These are phyloP conservation scores for Urocolius indicus DNA, from an alignment of 2,113 vertebrate genomes.

Conservation along the genomic window DNA sequence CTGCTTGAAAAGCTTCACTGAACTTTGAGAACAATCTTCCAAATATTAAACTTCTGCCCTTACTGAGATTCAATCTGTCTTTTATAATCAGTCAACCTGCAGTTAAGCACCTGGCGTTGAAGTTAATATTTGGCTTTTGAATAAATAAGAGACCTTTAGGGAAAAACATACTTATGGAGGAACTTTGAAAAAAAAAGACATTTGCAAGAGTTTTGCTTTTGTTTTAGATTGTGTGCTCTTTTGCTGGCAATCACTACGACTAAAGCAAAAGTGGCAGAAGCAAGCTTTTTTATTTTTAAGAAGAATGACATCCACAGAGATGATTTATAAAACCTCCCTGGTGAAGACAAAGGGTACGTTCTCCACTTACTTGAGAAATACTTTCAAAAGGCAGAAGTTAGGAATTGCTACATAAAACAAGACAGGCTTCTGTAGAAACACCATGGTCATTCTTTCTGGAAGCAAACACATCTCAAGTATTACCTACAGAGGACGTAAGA, in stretches of 20 bases:
- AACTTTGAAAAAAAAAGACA: not conserved
- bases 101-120: not conserved
- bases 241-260: not conserved
- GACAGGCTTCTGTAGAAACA: not conserved
- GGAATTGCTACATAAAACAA: not conserved
- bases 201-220: not conserved
- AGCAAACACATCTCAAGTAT: not conserved
- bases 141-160: not conserved
- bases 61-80: not conserved
- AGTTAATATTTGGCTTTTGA: not conserved
- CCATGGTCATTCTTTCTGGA: not conserved
- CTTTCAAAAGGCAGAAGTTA: not conserved
- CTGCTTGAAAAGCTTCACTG: not conserved
- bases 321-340: not conserved
- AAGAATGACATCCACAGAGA: not conserved
- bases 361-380: not conserved
- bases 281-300: conserved; percentile 4
- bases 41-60: not conserved
- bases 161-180: not conserved
- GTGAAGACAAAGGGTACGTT: not conserved
- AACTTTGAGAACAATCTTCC: not conserved
- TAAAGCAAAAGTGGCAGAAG: not conserved
- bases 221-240: not conserved
- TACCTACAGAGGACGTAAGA: not conserved
- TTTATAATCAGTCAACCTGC: not conserved